A percentile compares a stretch with the other conserved stretches of the same genome.
Conservation (phyloP, 1,140 invertebrate genomes). For the Tribolium castaneum region DNA sequence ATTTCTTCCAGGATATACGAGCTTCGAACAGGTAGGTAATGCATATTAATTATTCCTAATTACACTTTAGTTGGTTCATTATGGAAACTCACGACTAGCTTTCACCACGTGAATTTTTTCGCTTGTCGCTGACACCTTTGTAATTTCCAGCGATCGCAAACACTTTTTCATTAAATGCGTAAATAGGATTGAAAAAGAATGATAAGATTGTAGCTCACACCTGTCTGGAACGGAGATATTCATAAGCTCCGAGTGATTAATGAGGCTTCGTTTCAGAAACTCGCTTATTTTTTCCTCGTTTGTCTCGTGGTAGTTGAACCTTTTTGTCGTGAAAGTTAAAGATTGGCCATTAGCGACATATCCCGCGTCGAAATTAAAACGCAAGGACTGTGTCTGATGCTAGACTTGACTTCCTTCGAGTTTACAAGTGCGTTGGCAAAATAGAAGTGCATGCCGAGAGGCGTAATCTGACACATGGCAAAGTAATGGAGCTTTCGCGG, state of each 20-base stretch:
- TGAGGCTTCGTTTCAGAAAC: constrained; percentile 30
- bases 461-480: no score
- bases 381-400: constrained; percentile 3
- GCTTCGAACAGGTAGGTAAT: constrained; percentile 44
- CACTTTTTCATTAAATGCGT: background rate
- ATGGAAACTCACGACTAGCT: constrained; percentile 32
- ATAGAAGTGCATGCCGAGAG: no score
- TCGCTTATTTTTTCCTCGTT: constrained; percentile 41
- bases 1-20: constrained; percentile 35
- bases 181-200: background rate
- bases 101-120: background rate
- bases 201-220: constrained; percentile 21
- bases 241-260: constrained; percentile 43
- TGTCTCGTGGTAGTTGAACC: constrained; percentile 36
- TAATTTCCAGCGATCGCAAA: background rate
- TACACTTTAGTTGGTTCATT: constrained; percentile 46
- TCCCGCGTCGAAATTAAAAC: constrained; percentile 19
- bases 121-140: background rate
- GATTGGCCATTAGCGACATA: background rate
- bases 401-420: constrained; percentile 10
- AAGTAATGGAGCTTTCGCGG: no score
- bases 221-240: constrained; percentile 36
- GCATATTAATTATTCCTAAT: constrained; percentile 47
- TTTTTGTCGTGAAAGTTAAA: constrained; percentile 37
- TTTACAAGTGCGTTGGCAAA: constrained; percentile 12